A percentile compares a stretch with the other conserved stretches of the same genome.
Conservation (phyloP, 2,113 vertebrate genomes). For the Otocyon megalotis region DNA sequence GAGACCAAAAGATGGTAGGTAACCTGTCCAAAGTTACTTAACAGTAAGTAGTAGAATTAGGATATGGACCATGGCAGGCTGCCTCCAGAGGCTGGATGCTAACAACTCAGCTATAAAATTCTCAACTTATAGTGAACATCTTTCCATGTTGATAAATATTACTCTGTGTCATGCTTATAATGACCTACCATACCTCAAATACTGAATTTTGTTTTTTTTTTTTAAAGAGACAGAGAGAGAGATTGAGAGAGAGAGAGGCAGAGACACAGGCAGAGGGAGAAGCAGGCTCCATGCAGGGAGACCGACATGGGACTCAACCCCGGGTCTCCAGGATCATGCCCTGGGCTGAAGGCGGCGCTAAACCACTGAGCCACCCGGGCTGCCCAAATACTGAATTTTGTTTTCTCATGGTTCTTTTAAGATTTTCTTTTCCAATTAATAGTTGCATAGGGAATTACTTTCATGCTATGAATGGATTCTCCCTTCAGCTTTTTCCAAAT, state of each 20-base stretch:
- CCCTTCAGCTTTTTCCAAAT: background rate
- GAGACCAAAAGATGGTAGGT: background rate
- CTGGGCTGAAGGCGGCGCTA: too few relatives aligned
- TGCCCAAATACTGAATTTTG: background rate
- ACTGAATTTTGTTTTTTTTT: background rate
- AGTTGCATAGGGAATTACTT: background rate
- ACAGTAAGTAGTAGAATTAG: background rate
- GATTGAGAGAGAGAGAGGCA: too few relatives aligned
- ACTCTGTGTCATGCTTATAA: background rate
- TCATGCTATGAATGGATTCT: background rate
- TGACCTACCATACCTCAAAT: background rate
- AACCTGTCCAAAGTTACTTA: background rate
- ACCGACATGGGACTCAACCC: too few relatives aligned
- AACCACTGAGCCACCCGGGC: too few relatives aligned
- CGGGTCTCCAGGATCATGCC: too few relatives aligned
- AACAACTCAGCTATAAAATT: background rate
- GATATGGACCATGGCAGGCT: background rate
- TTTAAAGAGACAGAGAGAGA: too few relatives aligned
- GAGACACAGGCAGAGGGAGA: too few relatives aligned
- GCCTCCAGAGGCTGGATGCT: background rate
- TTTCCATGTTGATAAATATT: background rate
- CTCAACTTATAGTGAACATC: background rate
- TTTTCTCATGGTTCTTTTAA: background rate
- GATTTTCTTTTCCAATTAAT: background rate
- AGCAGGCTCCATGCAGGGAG: too few relatives aligned